phyloP scores from a whole-genome alignment of 1,140 invertebrate species.

The Vollenhovia emeryi region DNA sequence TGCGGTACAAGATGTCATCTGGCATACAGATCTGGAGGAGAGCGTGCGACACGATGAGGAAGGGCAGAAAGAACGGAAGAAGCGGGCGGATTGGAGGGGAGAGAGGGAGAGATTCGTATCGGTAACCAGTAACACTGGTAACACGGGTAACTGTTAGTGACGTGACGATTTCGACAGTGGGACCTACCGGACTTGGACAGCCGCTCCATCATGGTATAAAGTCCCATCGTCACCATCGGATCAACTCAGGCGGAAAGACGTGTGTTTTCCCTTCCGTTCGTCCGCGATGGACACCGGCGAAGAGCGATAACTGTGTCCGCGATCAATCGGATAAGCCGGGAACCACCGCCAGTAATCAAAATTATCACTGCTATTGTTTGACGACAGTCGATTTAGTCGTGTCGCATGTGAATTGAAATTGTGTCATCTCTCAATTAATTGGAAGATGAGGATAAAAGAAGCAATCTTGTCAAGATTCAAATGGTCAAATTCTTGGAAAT shows the following conservation, averaged over 20 bases:
- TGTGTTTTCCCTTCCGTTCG: slow-evolving; percentile 62
- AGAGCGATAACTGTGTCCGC: slow-evolving; percentile 53
- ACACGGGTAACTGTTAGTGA: slow-evolving; percentile 76
- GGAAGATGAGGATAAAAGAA: neutral
- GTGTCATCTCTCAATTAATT: neutral
- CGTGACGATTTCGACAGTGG: slow-evolving; percentile 75
- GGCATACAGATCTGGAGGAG: slow-evolving; percentile 67
- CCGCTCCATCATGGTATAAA: slow-evolving; percentile 65
- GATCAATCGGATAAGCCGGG: slow-evolving; percentile 41
- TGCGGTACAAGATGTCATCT: slow-evolving; percentile 73
- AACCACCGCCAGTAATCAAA: slow-evolving; percentile 38
- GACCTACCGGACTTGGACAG: slow-evolving; percentile 68
- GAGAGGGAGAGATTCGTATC: slow-evolving; percentile 71
- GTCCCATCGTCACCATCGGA: slow-evolving; percentile 67
- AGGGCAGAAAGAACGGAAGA: slow-evolving; percentile 13
- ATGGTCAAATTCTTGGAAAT: neutral
- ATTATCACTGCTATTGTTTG: slow-evolving; percentile 27
- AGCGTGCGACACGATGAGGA: slow-evolving; percentile 12
- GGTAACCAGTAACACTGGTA: slow-evolving; percentile 74
- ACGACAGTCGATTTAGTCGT: neutral
- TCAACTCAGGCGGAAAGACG: slow-evolving; percentile 30
- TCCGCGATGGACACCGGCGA: slow-evolving; percentile 16
- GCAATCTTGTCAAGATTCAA: neutral
- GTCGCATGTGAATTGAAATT: neutral
- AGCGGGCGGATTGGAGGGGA: neutral